These are phyloP conservation scores for Cordilura impudica DNA, from an alignment of 2,888 invertebrate species.

Conservation along the genomic window DNA sequence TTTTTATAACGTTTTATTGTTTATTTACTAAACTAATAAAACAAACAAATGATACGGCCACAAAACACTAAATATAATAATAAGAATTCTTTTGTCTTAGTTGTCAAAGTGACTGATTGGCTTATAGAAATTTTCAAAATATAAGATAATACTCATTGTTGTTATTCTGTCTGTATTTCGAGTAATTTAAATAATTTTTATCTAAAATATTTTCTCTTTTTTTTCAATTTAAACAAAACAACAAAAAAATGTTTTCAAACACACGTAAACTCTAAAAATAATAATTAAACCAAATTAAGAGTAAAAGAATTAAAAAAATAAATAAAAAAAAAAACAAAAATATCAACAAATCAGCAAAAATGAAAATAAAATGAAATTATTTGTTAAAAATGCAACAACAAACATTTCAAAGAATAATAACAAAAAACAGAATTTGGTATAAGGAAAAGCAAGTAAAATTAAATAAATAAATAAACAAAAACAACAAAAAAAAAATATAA, in stretches of 20 bases:
- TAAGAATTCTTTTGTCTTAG: neutral
- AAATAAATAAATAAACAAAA: neutral
- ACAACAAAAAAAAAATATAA: neutral
- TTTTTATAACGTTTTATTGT: too few species aligned
- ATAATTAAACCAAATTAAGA: constrained; percentile 16
- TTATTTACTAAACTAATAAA: constrained; percentile 34
- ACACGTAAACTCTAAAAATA: constrained; percentile 45
- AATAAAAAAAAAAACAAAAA: neutral
- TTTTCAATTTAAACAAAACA: neutral
- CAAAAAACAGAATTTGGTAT: neutral
- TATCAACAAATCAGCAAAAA: too few species aligned
- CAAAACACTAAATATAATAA: neutral
- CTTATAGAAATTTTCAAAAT: neutral
- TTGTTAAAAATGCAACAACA: neutral
- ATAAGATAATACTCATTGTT: neutral
- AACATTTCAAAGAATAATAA: neutral
- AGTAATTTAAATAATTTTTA: neutral
- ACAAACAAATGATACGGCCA: constrained; percentile 31
- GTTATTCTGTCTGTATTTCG: neutral
- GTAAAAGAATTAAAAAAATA: constrained; percentile 37
- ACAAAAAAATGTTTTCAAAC: constrained; percentile 10
- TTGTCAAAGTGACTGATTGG: neutral
- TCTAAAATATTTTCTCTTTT: neutral
- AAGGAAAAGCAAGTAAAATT: neutral
- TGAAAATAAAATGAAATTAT: too few species aligned